phyloP scores from a whole-genome alignment of 2,797 vertebrate genomes.

The Gallinago nigripennis region DNA sequence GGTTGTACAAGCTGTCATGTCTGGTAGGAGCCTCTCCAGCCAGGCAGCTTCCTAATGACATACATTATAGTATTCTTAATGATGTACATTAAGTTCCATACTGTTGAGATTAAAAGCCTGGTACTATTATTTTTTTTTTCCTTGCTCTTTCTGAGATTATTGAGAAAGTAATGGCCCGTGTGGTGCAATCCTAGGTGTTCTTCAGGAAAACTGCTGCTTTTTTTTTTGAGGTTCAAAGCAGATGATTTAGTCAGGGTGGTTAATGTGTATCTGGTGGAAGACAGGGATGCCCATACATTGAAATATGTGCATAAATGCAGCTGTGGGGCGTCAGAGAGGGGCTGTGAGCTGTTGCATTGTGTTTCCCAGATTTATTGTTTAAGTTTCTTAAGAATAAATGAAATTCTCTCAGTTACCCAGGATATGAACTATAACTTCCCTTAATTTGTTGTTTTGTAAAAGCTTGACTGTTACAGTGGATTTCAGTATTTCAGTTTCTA shows the following conservation, averaged over 20 bases:
- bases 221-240: background rate
- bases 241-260: background rate
- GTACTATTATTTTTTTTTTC: background rate
- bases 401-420: background rate
- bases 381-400: background rate
- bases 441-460: background rate
- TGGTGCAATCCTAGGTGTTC: background rate
- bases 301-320: background rate
- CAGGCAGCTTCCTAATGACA: background rate
- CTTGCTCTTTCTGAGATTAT: background rate
- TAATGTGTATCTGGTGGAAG: background rate
- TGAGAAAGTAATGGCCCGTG: background rate
- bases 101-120: background rate
- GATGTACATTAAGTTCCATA: background rate
- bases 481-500: background rate
- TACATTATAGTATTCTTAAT: background rate
- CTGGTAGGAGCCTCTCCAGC: constrained; percentile 19
- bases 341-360: background rate
- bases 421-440: background rate
- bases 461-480: background rate
- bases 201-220: background rate
- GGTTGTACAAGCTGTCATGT: background rate
- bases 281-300: background rate
- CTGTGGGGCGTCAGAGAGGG: background rate
- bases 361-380: background rate